Percentiles rank a stretch among this genome's conserved stretches.
phyloP scores from a whole-genome alignment of 1,140 invertebrate genomes.

The Cydia fagiglandana region DNA sequence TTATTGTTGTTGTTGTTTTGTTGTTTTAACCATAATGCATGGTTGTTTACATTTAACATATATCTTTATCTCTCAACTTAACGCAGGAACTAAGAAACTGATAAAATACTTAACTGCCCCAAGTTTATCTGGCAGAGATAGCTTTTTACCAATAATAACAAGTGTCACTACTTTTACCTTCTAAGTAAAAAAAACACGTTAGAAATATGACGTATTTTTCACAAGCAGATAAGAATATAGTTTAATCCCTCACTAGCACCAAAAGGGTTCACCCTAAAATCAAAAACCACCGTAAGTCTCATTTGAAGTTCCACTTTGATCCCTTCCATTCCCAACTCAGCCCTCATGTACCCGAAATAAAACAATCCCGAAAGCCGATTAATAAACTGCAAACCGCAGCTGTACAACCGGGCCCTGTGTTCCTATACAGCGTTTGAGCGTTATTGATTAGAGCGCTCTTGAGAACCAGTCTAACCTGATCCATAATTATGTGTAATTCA shows the following conservation, averaged over 20 bases:
- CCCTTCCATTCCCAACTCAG: not conserved
- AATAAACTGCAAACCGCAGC: slow-evolving; percentile 10
- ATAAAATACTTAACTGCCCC: too few relatives aligned
- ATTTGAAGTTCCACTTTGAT: not conserved
- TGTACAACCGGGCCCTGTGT: not conserved
- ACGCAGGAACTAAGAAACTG: too few relatives aligned
- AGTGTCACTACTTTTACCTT: too few relatives aligned
- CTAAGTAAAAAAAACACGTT: too few relatives aligned
- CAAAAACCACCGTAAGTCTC: not conserved
- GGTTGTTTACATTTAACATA: too few relatives aligned
- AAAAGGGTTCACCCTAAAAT: not conserved
- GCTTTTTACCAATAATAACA: too few relatives aligned
- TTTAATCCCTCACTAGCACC: not conserved
- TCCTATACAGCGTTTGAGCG: not conserved
- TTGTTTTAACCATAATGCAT: too few relatives aligned
- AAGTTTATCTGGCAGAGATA: too few relatives aligned
- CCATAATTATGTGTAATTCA: not conserved
- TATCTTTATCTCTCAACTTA: too few relatives aligned
- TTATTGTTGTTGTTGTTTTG: too few relatives aligned
- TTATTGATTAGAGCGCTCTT: not conserved
- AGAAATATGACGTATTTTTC: too few relatives aligned
- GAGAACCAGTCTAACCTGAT: not conserved
- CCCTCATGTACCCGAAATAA: not conserved
- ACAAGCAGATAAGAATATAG: not conserved
- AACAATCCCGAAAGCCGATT: slow-evolving; percentile 18